These are phyloP conservation scores for Calliopsis andreniformis DNA, from an alignment of 1,140 invertebrate genomes.

Conservation along the genomic window DNA sequence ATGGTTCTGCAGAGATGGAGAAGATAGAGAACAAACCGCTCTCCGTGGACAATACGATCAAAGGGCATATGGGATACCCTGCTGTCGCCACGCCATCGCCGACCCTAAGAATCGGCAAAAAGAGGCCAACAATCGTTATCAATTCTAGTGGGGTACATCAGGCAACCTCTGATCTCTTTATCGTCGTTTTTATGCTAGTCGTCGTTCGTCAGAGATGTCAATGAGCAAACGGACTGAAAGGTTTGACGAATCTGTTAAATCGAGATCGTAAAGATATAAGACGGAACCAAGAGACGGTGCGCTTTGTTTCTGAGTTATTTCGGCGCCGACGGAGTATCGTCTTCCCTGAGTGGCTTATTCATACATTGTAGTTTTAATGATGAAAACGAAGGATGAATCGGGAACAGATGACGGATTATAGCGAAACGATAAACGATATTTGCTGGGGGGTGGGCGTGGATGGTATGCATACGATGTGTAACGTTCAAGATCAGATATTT, in stretches of 20 bases:
- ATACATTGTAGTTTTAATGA: conserved; percentile 52
- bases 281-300: neutral
- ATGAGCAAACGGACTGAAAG: conserved; percentile 11
- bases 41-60: conserved; percentile 65
- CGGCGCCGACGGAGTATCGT: conserved; percentile 46
- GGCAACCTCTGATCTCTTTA: neutral
- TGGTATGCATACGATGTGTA: conserved; percentile 11
- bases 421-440: conserved; percentile 17
- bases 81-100: conserved; percentile 59
- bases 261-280: neutral
- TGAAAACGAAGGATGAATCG: conserved; percentile 2
- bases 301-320: conserved; percentile 29
- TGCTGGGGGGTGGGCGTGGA: neutral
- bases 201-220: conserved; percentile 30
- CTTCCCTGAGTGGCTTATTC: conserved; percentile 62
- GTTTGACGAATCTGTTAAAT: conserved; percentile 34
- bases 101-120: conserved; percentile 61
- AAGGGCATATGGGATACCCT: conserved; percentile 61
- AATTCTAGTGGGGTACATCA: conserved; percentile 37
- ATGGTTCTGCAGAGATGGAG: conserved; percentile 67
- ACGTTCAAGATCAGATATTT: neutral
- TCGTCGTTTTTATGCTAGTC: conserved; percentile 26
- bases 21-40: conserved; percentile 64
- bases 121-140: conserved; percentile 50
- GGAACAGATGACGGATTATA: neutral